Evolutionary conservation across 2,797 vertebrate species (phyloP), one percentile per base, ranked within the genome.

Genomic region (Macropodus opercularis): DNA sequence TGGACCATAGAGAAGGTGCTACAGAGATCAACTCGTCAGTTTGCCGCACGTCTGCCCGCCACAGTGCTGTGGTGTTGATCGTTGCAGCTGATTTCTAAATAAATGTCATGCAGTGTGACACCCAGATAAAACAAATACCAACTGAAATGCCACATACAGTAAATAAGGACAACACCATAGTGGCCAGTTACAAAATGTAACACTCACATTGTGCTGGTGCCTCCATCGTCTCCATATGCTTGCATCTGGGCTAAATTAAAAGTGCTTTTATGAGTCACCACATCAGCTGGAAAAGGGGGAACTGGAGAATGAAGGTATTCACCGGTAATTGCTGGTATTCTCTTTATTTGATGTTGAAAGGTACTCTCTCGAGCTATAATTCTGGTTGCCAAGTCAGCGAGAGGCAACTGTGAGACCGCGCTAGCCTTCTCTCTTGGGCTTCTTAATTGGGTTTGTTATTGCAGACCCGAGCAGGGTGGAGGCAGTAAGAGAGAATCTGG

Each of bases 401-500:
- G 75, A 81, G 86, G 85, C 72, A 72, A 87, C 87, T 59, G 75
- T 69, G 77, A 87, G 84, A 69, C 81, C 59, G 72, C 13, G 51
- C 69, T 65, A 19, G 69, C 81, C n/a, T 71, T 69, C 73, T 85
- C 89, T 87, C 90, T 34, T 57, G 89, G 87, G 89, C 61, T 88
- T 91, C 85, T 84, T 91, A 91, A 91, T 90, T 92, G 90, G 88
- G 87, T 88, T 88, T 89, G 88, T 89, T 90, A 89, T 90, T 91
- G 89, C 85, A 87, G 85, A 90, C 81, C 82, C 80, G 87, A 75
- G 81, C 75, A 69, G 78, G 84, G 77, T 79, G 83, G 80, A 86
- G 79, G 78, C 76, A 67, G 81, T 26, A 29, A 63, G 75, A 73
- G 72, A 83, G 80, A 81, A 75, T 74, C 59, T 41, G 47, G 77